Percentiles rank a stretch among this genome's conserved stretches.
Conservation (phyloP, 2,797 vertebrate species). For the Picus viridis region DNA sequence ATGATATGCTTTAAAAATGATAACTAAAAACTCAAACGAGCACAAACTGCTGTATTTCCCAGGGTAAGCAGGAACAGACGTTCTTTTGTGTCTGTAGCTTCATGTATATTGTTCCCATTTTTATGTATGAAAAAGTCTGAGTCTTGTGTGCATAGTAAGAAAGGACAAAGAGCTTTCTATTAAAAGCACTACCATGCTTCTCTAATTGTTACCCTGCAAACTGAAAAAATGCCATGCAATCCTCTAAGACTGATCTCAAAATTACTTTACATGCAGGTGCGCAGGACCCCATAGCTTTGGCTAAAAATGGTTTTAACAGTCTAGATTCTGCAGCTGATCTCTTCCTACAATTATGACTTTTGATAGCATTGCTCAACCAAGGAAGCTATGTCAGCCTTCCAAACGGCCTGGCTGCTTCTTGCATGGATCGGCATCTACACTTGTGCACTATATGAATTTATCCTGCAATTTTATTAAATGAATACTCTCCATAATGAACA, state of each 20-base stretch:
- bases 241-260: background rate
- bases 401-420: background rate
- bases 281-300: background rate
- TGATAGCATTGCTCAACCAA: background rate
- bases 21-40: conserved; percentile 19
- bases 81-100: background rate
- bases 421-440: background rate
- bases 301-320: background rate
- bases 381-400: background rate
- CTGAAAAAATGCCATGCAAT: background rate
- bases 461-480: conserved; percentile 31
- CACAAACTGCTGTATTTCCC: background rate
- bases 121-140: background rate
- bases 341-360: background rate
- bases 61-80: background rate
- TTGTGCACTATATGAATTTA: background rate
- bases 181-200: background rate
- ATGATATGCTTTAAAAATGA: background rate
- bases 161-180: background rate
- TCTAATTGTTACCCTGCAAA: background rate
- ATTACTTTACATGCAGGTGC: background rate
- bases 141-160: background rate
- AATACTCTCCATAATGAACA: background rate
- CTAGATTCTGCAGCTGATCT: background rate
- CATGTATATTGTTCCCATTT: background rate